These are phyloP conservation scores for Crenuchus spilurus DNA, from an alignment of 2,797 vertebrate species.

Conservation along the genomic window DNA sequence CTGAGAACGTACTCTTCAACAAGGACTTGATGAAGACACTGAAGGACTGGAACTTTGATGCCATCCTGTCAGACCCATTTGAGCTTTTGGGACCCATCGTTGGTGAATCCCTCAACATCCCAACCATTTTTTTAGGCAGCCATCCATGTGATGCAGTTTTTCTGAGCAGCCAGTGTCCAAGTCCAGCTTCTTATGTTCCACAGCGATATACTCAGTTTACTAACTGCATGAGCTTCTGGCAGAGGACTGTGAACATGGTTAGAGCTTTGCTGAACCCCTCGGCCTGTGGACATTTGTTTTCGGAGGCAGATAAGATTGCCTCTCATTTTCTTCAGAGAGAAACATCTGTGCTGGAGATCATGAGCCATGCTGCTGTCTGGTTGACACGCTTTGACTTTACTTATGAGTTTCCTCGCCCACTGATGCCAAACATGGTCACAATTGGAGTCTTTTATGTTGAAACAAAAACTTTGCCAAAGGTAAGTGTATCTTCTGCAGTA, in stretches of 20 bases:
- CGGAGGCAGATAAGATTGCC: constrained; percentile 53
- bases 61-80: constrained; percentile 66
- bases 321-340: constrained; percentile 64
- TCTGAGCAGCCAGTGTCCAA: constrained; percentile 58
- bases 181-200: constrained; percentile 65
- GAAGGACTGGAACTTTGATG: too few relatives aligned
- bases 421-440: constrained; percentile 78
- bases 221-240: constrained; percentile 61
- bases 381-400: constrained; percentile 71
- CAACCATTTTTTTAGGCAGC: constrained; percentile 62
- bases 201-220: constrained; percentile 59
- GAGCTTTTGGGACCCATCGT: constrained; percentile 64
- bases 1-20: constrained; percentile 55
- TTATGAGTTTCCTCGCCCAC: constrained; percentile 69
- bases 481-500: too few relatives aligned
- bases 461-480: too few relatives aligned
- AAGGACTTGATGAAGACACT: constrained; percentile 57
- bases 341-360: constrained; percentile 44
- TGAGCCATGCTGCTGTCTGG: constrained; percentile 70
- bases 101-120: constrained; percentile 67
- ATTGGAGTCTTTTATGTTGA: too few relatives aligned
- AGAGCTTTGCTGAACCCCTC: constrained; percentile 51
- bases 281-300: constrained; percentile 61
- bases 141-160: constrained; percentile 58
- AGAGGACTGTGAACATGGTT: constrained; percentile 61